Percentiles rank a stretch among this genome's conserved stretches.
Conservation (phyloP, 2,888 invertebrate species). For the Frankliniella intonsa region DNA sequence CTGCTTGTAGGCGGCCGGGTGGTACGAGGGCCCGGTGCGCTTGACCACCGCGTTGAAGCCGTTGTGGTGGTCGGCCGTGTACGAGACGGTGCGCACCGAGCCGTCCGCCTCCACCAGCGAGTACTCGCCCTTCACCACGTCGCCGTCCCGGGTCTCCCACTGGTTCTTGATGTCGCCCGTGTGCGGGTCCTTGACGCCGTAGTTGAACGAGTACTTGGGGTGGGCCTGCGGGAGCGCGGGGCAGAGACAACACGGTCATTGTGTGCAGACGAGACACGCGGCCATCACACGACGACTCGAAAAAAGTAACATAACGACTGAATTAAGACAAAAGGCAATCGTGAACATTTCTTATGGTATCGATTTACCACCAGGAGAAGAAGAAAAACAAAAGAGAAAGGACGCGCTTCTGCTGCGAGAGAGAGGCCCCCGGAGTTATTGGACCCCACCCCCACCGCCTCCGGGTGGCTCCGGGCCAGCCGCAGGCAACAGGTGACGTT, state of each 20-base stretch:
- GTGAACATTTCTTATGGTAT: background rate
- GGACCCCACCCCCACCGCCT: too few species aligned
- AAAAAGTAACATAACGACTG: too few species aligned
- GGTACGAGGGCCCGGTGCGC: slow-evolving; percentile 22
- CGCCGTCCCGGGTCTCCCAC: slow-evolving; percentile 21
- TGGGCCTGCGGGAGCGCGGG: background rate
- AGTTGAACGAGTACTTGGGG: slow-evolving; percentile 22
- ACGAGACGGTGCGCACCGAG: slow-evolving; percentile 11
- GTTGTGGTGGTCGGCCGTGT: slow-evolving; percentile 20
- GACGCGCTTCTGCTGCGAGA: too few species aligned
- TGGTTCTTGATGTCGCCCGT: slow-evolving; percentile 22
- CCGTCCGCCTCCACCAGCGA: slow-evolving; percentile 13
- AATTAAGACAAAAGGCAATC: too few species aligned
- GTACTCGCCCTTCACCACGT: slow-evolving; percentile 24
- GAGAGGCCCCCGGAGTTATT: too few species aligned
- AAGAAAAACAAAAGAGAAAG: too few species aligned
- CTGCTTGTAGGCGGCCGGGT: slow-evolving; percentile 11
- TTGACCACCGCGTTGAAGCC: slow-evolving; percentile 20
- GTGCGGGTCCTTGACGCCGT: slow-evolving; percentile 21
- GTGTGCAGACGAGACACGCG: background rate
- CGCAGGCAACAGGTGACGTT: too few species aligned
- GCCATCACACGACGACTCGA: too few species aligned
- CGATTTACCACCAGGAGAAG: background rate
- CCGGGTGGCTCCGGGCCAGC: too few species aligned
- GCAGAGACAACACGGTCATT: background rate